Conservation (phyloP, 2,888 invertebrate species). For the Boloria euphrosyne region DNA sequence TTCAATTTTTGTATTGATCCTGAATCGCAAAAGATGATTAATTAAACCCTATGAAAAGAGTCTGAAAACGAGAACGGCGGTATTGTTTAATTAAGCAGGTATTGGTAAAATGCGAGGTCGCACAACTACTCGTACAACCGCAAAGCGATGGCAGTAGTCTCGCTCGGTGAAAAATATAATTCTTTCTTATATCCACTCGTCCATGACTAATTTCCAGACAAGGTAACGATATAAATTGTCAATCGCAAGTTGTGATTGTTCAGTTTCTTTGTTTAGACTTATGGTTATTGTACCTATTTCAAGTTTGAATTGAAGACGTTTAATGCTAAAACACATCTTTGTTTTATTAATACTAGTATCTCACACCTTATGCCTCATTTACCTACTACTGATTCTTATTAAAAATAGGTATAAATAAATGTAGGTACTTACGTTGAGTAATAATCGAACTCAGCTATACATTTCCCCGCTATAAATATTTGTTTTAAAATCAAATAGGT, state of each 20-base stretch:
- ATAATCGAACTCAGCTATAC: no score
- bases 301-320: no score
- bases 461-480: no score
- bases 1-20: slow-evolving; percentile 8
- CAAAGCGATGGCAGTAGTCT: slow-evolving; percentile 21
- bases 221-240: slow-evolving; percentile 31
- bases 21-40: slow-evolving; percentile 25
- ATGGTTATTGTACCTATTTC: neutral
- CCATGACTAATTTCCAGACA: slow-evolving; percentile 37
- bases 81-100: slow-evolving; percentile 32
- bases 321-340: no score
- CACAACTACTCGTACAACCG: slow-evolving; percentile 17
- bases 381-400: no score
- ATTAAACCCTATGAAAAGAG: slow-evolving; percentile 30
- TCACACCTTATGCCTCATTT: no score
- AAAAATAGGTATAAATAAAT: no score
- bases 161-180: slow-evolving; percentile 27
- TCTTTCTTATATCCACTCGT: slow-evolving; percentile 36
- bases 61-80: slow-evolving; percentile 12
- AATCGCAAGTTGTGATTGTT: slow-evolving; percentile 28
- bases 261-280: slow-evolving; percentile 13
- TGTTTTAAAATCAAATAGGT: no score
- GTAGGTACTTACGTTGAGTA: no score
- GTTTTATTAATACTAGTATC: no score
- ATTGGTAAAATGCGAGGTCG: slow-evolving; percentile 32